These are phyloP conservation scores for Ferdinandea cuprea DNA, from an alignment of 2,888 invertebrate species.

Conservation along the genomic window DNA sequence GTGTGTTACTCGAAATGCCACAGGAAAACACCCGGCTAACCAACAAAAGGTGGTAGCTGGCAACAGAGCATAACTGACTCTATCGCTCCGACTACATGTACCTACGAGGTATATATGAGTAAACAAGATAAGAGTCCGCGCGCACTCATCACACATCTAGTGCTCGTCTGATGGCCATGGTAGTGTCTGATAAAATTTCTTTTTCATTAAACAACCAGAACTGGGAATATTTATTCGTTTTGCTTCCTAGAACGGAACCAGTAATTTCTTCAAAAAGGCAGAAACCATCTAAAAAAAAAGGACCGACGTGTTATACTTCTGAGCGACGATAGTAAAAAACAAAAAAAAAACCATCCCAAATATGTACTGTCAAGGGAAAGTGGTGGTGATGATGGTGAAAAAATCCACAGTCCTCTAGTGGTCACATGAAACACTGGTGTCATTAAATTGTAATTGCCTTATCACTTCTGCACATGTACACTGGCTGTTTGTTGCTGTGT, in stretches of 20 bases:
- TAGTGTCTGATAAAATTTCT: conserved; percentile 58
- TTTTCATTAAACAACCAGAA: conserved; percentile 58
- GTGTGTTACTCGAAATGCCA: conserved; percentile 62
- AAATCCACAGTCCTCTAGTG: conserved; percentile 28
- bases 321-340: not conserved
- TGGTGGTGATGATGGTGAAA: not conserved
- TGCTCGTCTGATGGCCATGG: not conserved
- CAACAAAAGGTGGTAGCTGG: conserved; percentile 4
- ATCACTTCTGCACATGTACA: conserved; percentile 57
- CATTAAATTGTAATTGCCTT: conserved; percentile 73
- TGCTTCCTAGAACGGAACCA: conserved; percentile 14
- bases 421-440: conserved; percentile 63
- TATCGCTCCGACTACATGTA: no score
- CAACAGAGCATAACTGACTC: no score
- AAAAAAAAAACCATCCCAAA: conserved; percentile 12
- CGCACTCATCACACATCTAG: conserved; percentile 33
- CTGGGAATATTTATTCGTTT: conserved; percentile 45
- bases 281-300: conserved; percentile 34
- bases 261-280: conserved; percentile 42
- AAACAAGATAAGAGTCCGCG: conserved; percentile 68
- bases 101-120: no score
- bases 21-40: conserved; percentile 52
- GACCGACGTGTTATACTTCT: conserved; percentile 33
- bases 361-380: not conserved
- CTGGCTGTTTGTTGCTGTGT: conserved; percentile 31